These are phyloP conservation scores for Lithobates pipiens DNA, from an alignment of 2,797 vertebrate species.

Conservation along the genomic window DNA sequence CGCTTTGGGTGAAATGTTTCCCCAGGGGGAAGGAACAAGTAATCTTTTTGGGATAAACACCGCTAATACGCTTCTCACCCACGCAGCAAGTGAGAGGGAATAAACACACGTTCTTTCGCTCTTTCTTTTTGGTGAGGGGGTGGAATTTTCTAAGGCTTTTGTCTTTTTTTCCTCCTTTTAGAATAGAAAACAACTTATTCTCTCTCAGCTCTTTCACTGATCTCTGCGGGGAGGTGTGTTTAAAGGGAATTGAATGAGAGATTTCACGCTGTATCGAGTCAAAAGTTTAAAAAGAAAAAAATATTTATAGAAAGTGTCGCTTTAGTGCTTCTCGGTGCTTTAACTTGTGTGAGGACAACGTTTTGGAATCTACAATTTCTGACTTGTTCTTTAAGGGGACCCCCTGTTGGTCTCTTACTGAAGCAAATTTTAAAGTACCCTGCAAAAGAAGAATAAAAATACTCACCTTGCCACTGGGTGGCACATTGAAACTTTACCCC, in stretches of 20 bases:
- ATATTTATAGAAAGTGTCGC: not conserved
- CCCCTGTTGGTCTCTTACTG: too few species aligned
- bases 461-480: too few species aligned
- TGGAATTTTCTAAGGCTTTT: conserved; percentile 1
- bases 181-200: conserved; percentile 27
- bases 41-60: conserved; percentile 52
- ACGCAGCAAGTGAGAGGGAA: conserved; percentile 34
- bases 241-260: conserved; percentile 23
- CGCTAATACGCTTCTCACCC: conserved; percentile 42
- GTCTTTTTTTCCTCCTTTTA: conserved; percentile 6
- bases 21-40: conserved; percentile 43
- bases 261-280: conserved; percentile 8
- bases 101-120: conserved; percentile 34
- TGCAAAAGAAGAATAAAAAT: too few species aligned
- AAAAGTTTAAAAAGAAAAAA: not conserved
- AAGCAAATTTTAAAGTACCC: too few species aligned
- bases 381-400: not conserved
- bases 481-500: too few species aligned
- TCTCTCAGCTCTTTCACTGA: not conserved
- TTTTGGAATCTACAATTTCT: not conserved
- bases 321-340: not conserved
- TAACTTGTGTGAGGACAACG: not conserved
- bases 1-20: conserved; percentile 25
- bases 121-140: conserved; percentile 22
- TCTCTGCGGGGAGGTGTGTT: conserved; percentile 23